Percentiles rank a stretch among this genome's conserved stretches.
Conservation (phyloP, 2,888 invertebrate genomes). For the Xestia xanthographa region DNA sequence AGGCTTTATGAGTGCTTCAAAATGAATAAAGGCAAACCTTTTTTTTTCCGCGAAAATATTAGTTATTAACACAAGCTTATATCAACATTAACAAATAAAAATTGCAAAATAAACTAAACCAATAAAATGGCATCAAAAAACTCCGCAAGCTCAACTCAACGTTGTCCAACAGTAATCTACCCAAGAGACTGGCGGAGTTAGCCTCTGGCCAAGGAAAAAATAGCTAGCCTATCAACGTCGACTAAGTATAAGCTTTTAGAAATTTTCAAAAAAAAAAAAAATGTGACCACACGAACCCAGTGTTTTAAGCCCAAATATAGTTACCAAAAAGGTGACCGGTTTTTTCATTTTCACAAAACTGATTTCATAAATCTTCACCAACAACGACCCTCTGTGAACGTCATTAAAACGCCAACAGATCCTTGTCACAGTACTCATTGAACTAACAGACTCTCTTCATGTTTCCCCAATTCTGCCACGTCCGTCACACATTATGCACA, state of each 20-base stretch:
- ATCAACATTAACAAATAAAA: not conserved
- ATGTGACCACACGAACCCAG: not conserved
- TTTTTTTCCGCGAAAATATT: not conserved
- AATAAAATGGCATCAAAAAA: not conserved
- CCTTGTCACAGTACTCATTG: not conserved
- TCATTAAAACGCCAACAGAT: not conserved
- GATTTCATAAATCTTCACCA: not conserved
- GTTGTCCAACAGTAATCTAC: not conserved
- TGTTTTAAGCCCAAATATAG: not conserved
- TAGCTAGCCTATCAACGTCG: not conserved
- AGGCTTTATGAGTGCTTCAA: not conserved
- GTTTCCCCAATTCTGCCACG: not conserved
- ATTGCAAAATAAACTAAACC: not conserved
- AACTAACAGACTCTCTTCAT: too few relatives aligned
- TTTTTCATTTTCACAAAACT: not conserved
- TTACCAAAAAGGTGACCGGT: not conserved
- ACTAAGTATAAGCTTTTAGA: not conserved
- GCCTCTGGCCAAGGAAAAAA: not conserved
- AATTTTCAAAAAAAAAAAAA: not conserved
- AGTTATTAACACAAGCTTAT: not conserved
- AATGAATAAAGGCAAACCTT: not conserved
- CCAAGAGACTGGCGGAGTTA: not conserved
- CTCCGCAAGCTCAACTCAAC: not conserved
- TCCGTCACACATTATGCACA: conserved; percentile 8
- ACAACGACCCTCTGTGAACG: not conserved